A percentile compares a stretch with the other conserved stretches of the same genome.
Evolutionary conservation across 2,888 invertebrate genomes (phyloP).

Genomic region (Amaurobius ferox): DNA sequence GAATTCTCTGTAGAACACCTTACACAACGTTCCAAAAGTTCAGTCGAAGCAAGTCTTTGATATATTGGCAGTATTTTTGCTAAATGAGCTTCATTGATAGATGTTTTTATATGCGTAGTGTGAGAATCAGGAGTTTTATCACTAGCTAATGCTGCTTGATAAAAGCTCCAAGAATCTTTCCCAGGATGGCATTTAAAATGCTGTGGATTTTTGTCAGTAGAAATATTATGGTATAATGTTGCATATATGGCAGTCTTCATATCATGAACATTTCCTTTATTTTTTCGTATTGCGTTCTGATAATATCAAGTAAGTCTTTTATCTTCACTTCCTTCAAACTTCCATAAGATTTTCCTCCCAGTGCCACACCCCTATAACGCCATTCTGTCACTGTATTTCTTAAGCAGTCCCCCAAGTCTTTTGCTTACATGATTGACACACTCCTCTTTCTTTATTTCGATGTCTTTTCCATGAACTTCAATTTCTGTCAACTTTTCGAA

Average conservation of each 20-base stretch:
- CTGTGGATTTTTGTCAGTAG: too few relatives aligned
- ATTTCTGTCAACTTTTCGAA: background rate
- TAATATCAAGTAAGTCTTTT: slow-evolving; percentile 26
- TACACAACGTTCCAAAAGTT: background rate
- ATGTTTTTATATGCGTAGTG: background rate
- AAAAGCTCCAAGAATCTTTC: slow-evolving; percentile 10
- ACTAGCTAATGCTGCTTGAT: background rate
- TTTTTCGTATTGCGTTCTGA: slow-evolving; percentile 2
- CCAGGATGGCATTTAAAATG: slow-evolving; percentile 18
- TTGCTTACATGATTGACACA: slow-evolving; percentile 20
- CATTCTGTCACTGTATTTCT: too few relatives aligned
- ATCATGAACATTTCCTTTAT: background rate
- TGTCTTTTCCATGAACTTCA: too few relatives aligned
- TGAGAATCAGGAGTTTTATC: background rate
- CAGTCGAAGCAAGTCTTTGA: background rate
- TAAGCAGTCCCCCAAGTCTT: too few relatives aligned
- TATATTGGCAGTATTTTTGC: slow-evolving; percentile 9
- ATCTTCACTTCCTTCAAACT: slow-evolving; percentile 21
- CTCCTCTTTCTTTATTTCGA: background rate
- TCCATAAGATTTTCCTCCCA: slow-evolving; percentile 15
- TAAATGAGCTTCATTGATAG: background rate
- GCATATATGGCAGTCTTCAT: slow-evolving; percentile 28
- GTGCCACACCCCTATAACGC: background rate
- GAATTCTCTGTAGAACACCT: slow-evolving; percentile 11
- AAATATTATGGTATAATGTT: background rate